Base-by-base conservation (phyloP, 2,888 invertebrate genomes). In the Amiota minor region DNA sequence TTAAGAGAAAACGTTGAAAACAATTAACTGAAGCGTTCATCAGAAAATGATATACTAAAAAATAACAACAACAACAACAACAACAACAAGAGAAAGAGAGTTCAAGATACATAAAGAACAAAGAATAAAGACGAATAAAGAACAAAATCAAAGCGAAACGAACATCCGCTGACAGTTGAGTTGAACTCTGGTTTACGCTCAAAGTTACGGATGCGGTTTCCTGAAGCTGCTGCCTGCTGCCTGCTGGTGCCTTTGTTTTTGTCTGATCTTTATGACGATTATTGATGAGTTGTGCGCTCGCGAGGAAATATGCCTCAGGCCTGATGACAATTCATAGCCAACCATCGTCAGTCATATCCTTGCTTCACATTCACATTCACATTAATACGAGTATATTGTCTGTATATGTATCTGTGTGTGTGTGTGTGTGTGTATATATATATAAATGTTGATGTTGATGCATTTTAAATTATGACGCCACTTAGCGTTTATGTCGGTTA, bases 401-500 rank as follows among this genome's bases (percentile, higher is more conserved):
- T 84, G n/a, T n/a, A n/a, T n/a, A 6, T 35, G 35, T 35, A 35
- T 35, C 35, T 35, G 35, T 35, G 35, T 35, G 23, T 3, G 2
- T 23, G 35, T 35, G 35, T 35, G 35, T 35, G 35, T 35, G 23
- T 3, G 2, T 23, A 8, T 35, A 8, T 35, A 8, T 35, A 8
- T 35, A 35, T 35, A 35, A 35, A 35, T 11, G 70, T 9, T 71
- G 64, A 62, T 79, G 86, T 78, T 84, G 86, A 86, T 84, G 84
- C 85, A 78, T 83, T 88, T 88, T 86, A 88, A 87, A 88, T 88
- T 85, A 88, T 88, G 88, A 88, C 88, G 87, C 87, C 87, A 88
- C 87, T 88, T 88, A 88, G 81, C 83, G 83, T 86, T 88, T 87
- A 84, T 82, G 85, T 81, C 84, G 82, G 84, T 77, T 83, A 84